Evolutionary conservation across 2,888 invertebrate species (phyloP), one percentile per base, ranked within the genome.

Genomic region (Heteromyza rotundicornis): DNA sequence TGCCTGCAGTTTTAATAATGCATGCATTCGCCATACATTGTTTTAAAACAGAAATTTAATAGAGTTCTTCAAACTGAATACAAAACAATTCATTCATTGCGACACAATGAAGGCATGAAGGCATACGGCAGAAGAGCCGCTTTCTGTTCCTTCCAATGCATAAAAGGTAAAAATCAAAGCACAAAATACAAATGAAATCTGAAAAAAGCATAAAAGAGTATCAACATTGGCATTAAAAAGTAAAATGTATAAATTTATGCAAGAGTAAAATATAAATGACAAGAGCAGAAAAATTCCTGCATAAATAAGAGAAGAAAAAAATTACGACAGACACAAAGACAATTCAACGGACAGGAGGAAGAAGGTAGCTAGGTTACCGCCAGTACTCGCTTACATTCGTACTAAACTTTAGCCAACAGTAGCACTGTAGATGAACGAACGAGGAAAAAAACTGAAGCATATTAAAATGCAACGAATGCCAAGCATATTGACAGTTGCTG

Each of bases 241-340:
- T 19, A 19, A 23, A 58, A 23, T 36, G 58, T n/a, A 32, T 59
- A 53, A 59, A 59, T 59, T 52, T 59, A 59, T 59, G 59, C 59
- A 59, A 53, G 59, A 59, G 59, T 49, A 27, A 19, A 23, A 53
- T 36, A 52, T 59, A 59, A 52, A 57, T 57, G 57, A 57, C 57
- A 57, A 23, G 55, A 51, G 57, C 32, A 19, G 52, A 59, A 59
- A 52, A 23, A 59, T 59, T 47, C 54, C 59, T 54, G 54, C 54
- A 59, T 59, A 24, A 47, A 59, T 54, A n/a, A 10, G 3, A 5
- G 44, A 17, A n/a, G 7, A 44, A 44, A 16, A 2, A 27, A 20
- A 24, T 20, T 10, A 17, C 22, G 51, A 23, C 40, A 36, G 51
- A 36, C 36, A 12, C 44, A 44, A n/a, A 53, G 36, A 44, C 44